Base-by-base conservation (phyloP, 1,140 invertebrate genomes). In the Delia radicum region DNA sequence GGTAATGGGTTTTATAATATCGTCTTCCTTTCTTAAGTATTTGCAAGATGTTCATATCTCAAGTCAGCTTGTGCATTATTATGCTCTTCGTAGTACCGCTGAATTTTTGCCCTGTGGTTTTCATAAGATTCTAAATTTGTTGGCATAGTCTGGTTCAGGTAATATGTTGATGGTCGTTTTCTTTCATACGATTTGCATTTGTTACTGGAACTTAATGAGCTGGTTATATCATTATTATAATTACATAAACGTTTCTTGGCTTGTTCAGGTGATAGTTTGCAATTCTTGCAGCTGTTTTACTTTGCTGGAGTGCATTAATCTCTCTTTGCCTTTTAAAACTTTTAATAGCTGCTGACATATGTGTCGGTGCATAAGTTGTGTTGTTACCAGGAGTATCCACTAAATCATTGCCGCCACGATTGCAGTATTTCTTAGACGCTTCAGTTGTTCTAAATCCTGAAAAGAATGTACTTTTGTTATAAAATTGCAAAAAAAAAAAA, bases 201-300 rank as follows among this genome's bases (percentile, higher is more conserved):
- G 8, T 15, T 21, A 33, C 85, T 86, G 18, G 85, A 86, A 71
- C 85, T 86, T 1, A 86, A 62, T 2, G 85, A 86, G 48, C 84
- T 85, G 13, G 78, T 77, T 24, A 86, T 85, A 61, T 86, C 85
- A 73, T 86, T 86, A 73, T 79, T 86, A 28, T 81, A 83, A 67
- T 75, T 83, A 69, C 81, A 84, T n/a, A 81, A 78, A 0, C 82
- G 79, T 6, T 82, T 79, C 31, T 86, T 86, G 15, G 79, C 81
- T 62, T 83, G 82, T 65, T 82, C 80, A 0, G 83, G 82, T 0
- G 82, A 82, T n/a, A 28, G 73, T 15, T 79, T 69, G 29, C 26
- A 3, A 26, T 73, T 42, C 62, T 71, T 55, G 10, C 13, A 72
- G 46, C 21, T 31, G 75, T 37, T 71, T n/a, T 18, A 10, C 61